Base-by-base conservation (phyloP, 2,113 vertebrate genomes). In the Hassar affinis region DNA sequence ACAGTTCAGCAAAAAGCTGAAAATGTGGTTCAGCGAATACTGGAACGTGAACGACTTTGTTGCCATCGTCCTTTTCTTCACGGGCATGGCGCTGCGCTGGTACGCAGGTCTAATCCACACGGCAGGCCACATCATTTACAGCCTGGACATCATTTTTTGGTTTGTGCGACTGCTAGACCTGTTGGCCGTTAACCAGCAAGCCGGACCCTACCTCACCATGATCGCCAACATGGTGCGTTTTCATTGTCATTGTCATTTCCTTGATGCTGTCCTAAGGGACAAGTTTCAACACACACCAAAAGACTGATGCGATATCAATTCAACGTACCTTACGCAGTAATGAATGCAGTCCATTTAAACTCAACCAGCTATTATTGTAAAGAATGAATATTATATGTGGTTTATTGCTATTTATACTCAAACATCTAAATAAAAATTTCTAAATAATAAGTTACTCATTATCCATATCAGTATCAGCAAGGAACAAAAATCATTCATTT, bases 101-200 rank as follows among this genome's bases (percentile, higher is more conserved):
- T 88, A 88, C 0, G 35, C 72, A 0, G 88, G 93, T 0, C 92
- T 96, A 6, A 89, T 93, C 66, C 92, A 85, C 76, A 96, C 92
- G 3, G 93, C 90, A 0, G 96, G 96, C 9, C 95, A 95, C 64
- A 91, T 98, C 0, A 89, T 95, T 84, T 99, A 99, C 91, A 98
- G 95, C 85, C 90, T 99, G 88, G 96, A 99, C 90, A 96, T 98
- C 85, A 97, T 99, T 92, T 99, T 99, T 93, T 99, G 98, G 98
- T 99, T 96, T 49, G 86, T 96, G 81, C 94, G 96, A 5, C 94
- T 99, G 71, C 91, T 96, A 88, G 98, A 99, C 88, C 95, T 99
- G 81, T 94, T 99, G 88, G 97, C 98, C 62, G 95, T 99, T 90
- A 99, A 99, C 90, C 96, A 98, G 87, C 94, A 97, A 81, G 96